These are phyloP conservation scores for Dipus sagitta DNA, from an alignment of 2,797 vertebrate species.

Conservation along the genomic window DNA sequence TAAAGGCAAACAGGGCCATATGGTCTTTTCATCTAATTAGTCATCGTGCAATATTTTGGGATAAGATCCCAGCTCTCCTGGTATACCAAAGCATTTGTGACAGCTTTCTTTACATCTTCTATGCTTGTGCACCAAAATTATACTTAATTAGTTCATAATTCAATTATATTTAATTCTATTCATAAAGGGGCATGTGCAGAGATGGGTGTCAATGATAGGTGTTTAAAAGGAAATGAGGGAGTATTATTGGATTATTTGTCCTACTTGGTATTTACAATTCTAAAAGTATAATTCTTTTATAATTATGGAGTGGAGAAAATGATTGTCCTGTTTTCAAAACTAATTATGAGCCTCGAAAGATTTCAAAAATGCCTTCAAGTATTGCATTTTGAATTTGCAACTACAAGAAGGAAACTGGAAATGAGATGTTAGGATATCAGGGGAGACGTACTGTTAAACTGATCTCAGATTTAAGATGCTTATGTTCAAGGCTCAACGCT, in stretches of 20 bases:
- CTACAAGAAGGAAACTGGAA: conserved; percentile 1
- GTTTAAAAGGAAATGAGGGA: background rate
- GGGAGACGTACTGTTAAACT: background rate
- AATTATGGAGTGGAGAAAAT: conserved; percentile 13
- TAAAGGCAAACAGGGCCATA: background rate
- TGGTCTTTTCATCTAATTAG: background rate
- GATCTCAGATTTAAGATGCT: background rate
- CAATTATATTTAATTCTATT: background rate
- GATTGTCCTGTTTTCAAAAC: background rate
- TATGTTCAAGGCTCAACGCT: fast-evolving
- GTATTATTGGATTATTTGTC: background rate
- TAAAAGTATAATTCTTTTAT: conserved; percentile 4
- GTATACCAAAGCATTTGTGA: background rate
- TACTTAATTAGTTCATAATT: background rate
- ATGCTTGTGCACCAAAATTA: too few species aligned
- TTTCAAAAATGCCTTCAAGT: background rate
- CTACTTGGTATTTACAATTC: background rate
- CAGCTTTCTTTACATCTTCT: background rate
- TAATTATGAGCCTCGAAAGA: background rate
- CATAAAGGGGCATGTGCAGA: background rate
- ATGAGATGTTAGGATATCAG: background rate
- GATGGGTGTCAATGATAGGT: background rate
- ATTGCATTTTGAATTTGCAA: background rate
- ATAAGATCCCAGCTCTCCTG: background rate
- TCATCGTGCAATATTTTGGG: background rate